Evolutionary conservation across 2,113 vertebrate genomes (phyloP).

Genomic region (Coregonus clupeaformis): DNA sequence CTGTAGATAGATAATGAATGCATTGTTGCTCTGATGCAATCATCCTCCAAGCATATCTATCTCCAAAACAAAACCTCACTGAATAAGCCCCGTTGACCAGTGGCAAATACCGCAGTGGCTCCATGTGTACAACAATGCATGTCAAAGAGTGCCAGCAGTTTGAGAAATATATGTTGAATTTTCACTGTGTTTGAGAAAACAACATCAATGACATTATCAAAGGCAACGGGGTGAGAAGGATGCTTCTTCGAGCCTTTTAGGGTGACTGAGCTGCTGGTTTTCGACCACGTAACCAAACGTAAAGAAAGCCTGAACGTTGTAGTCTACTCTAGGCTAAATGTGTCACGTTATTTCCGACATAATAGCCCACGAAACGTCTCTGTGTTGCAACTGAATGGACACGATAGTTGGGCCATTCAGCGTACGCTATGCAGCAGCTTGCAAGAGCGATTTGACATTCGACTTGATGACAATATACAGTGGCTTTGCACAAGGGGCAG

Average conservation of each 20-base stretch:
- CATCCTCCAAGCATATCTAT: no score
- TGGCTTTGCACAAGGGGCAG: not conserved
- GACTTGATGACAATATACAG: not conserved
- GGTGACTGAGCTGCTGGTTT: not conserved
- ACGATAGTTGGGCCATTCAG: not conserved
- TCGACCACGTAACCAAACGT: not conserved
- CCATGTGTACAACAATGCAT: not conserved
- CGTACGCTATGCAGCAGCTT: not conserved
- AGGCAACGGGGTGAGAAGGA: not conserved
- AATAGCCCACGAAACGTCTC: no score
- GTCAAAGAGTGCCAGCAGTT: not conserved
- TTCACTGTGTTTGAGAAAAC: not conserved
- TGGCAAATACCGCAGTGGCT: not conserved
- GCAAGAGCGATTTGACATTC: conserved; percentile 12
- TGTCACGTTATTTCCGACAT: no score
- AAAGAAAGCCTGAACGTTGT: not conserved
- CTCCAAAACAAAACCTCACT: no score
- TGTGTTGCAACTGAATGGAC: not conserved
- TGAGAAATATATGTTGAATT: not conserved
- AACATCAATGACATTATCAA: not conserved
- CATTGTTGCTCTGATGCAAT: no score
- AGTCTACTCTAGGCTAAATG: no score
- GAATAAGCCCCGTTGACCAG: not conserved
- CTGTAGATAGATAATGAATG: no score
- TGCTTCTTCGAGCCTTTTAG: not conserved